Evolutionary conservation across 2,888 invertebrate species (phyloP), one percentile per base, ranked within the genome.

Genomic region (Argynnis bischoffii): DNA sequence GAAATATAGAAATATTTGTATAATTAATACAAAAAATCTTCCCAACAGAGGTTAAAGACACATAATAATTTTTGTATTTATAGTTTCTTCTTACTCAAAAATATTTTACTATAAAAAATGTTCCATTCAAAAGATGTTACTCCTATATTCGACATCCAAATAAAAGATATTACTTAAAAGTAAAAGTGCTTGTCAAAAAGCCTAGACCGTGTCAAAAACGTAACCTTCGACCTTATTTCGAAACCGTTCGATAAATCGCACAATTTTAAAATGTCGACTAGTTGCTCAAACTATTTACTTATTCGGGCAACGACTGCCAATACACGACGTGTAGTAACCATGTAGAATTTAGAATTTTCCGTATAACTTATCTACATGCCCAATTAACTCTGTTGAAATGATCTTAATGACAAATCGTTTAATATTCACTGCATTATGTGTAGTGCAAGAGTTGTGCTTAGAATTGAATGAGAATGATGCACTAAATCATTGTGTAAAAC

Each of bases 211-310:
- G 15, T 47, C 48, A 48, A 48, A 60, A 46, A 35, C 31, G 6
- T 54, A 41, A 68, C 64, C 68, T 68, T 26, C 64, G 60, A 65
- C 63, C 63, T 35, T 71, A 69, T 81, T 80, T 73, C 78, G 50
- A 77, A 74, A 81, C 70, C 71, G 55, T 74, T 77, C 78, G 75
- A 81, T 81, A 81, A 79, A 80, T 79, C 76, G 81, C 79, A 78
- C 77, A 77, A 79, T 76, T 68, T 68, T 63, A 74, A 70, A 74
- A 72, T 71, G 72, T 72, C 70, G 69, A 68, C 70, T 55, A 69
- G 71, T 77, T 78, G 72, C 77, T 67, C 72, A 76, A 76, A 76
- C 75, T 76, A 75, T 79, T 82, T 82, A 77, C 80, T 78, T 81
- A 84, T 83, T 84, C 81, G 77, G 74, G 66, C 74, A 77, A 78